Base-by-base conservation (phyloP, 2,797 vertebrate species). In the Mus minutoides region DNA sequence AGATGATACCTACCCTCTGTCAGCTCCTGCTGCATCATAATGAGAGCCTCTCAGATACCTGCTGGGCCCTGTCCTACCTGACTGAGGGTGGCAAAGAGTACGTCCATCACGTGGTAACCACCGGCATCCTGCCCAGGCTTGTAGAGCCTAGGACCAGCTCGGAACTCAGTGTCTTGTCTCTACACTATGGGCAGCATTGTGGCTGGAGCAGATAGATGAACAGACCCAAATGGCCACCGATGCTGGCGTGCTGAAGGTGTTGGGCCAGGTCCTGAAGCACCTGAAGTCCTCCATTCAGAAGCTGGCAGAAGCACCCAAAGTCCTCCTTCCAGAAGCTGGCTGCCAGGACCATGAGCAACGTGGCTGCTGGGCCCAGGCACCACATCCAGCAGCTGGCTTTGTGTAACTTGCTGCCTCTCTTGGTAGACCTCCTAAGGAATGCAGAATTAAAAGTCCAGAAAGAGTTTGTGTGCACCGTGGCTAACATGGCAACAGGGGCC, bases 51-150 rank as follows among this genome's bases (percentile, higher is more conserved):
- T 99, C 99, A 0, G 99, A 99, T 12, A 98, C 99, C 52, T 99
- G 99, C 98, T 99, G 99, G 99, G 99, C 99, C 0, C 16, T 99
- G 84, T 99, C 99, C 37, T 99, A 99, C 97, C 99, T 99, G 92
- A 99, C 99, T 0, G 99, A 99, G 0, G 99, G 99, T 2, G 98
- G 98, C 83, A 99, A 99, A 0, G 98, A 99, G 19, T 99, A 99
- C 13, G 99, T 99, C 71, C 98, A 99, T 11, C 88, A 99, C 0
- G 99, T 99, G 31, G 98, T 99, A 58, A 98, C 98, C 76, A 98
- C 98, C 0, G 99, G 99, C 12, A 96, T 99, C 29, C 98, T 99
- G 29, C 96, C 98, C 2, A 98, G 99, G 22, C 98, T 99, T 77
- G 99, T 99, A 86, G 98, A 98, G 17, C 98, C 99, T 85, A 97